phyloP scores from a whole-genome alignment of 2,888 invertebrate genomes.

The Athalia circularis region DNA sequence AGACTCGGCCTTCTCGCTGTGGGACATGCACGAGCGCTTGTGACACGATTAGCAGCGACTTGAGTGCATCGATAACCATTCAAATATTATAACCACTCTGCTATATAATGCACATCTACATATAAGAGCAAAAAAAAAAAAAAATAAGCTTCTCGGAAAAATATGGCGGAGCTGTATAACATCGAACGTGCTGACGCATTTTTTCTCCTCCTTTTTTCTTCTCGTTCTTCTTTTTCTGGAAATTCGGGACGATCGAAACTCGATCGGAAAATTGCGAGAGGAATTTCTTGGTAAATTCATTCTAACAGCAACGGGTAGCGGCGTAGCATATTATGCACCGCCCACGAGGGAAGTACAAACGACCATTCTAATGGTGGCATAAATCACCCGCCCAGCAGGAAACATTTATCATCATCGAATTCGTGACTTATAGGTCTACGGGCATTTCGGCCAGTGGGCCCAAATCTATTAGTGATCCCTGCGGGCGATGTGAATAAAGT shows the following conservation, averaged over 20 bases:
- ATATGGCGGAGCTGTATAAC: no score
- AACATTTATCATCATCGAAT: conserved; percentile 67
- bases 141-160: neutral
- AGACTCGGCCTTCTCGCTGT: conserved; percentile 20
- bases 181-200: no score
- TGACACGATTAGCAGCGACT: conserved; percentile 31
- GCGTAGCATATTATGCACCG: conserved; percentile 59
- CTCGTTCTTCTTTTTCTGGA: no score
- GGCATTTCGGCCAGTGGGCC: neutral
- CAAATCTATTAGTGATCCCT: conserved; percentile 4
- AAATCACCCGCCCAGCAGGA: conserved; percentile 64
- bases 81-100: neutral
- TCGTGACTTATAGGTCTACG: conserved; percentile 48
- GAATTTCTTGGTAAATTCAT: conserved; percentile 4
- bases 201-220: no score
- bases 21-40: conserved; percentile 31
- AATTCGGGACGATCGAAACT: no score
- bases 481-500: no score
- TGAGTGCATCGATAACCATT: conserved; percentile 28
- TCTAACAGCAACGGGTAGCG: conserved; percentile 47
- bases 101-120: no score
- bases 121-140: conserved; percentile 36
- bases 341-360: conserved; percentile 61
- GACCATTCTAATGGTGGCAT: conserved; percentile 66
- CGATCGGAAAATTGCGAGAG: neutral